Base-by-base conservation (phyloP, 2,113 vertebrate species). In the Malurus cyaneus region DNA sequence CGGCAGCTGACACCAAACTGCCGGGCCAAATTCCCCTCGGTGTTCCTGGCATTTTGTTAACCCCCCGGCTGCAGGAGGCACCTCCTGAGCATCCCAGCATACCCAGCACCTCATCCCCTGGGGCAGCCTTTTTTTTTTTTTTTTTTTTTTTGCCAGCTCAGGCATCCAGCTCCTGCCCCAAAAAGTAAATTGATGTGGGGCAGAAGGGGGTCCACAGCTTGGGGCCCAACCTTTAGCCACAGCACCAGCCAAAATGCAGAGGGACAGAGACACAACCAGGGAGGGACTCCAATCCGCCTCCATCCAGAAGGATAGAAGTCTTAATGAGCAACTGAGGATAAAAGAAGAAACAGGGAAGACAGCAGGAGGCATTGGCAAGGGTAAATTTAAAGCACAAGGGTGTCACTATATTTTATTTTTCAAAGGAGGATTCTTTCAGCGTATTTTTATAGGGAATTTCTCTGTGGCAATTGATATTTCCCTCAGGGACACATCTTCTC, bases 401-500 rank as follows among this genome's bases (percentile, higher is more conserved):
- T 92, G 90, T 78, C 24, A 0, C 87, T 79, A 5, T 79, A 86
- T 93, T 96, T 92, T 93, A 96, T 93, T 92, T 96, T 96, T 91
- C 74, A 91, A 94, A 91, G 70, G 54, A 92, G 74, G 70, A 93
- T 87, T 92, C 74, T 94, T 93, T 96, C 94, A 86, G 71, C 23
- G 17, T 72, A 91, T 94, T 97, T 96, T 92, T 95, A 90, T 60
- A 73, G 88, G 64, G 74, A 90, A 85, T 87, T 96, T 96, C 94
- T 92, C 92, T 59, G 65, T 54, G 3, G 93, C 93, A 66, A 92
- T 95, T 85, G 91, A 91, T 93, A 95, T 92, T 95, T 95, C 93
- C 96, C 94, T 91, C n/a, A n/a, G 95, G 94, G 92, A 96, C 86
- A 78, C 80, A 96, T 97, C 96, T 97, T 97, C 97, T 97, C 97